Evolutionary conservation across 2,888 invertebrate species (phyloP).

Genomic region (Tuta absoluta): DNA sequence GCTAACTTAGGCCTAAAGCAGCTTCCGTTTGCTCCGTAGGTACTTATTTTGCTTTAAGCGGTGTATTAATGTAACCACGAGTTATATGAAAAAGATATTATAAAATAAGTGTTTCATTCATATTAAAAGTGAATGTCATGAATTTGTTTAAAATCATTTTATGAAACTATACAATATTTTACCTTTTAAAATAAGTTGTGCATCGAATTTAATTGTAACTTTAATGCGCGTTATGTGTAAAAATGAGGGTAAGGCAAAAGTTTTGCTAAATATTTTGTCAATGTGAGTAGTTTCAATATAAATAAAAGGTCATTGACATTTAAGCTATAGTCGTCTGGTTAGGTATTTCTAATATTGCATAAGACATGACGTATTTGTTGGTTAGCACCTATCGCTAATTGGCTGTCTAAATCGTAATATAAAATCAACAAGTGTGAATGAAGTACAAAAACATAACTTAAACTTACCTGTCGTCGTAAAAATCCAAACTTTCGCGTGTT

Average conservation of each 20-base stretch:
- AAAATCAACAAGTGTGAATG: not conserved
- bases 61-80: not conserved
- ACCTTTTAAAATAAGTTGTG: too few relatives aligned
- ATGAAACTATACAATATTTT: too few relatives aligned
- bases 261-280: not conserved
- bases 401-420: not conserved
- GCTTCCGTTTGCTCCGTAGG: not conserved
- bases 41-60: not conserved
- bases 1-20: conserved; percentile 17
- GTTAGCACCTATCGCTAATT: not conserved
- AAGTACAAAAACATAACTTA: not conserved
- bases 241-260: not conserved
- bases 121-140: too few relatives aligned
- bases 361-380: not conserved
- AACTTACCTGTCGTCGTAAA: conserved; percentile 63
- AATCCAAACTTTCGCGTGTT: conserved; percentile 64
- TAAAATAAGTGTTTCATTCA: too few relatives aligned
- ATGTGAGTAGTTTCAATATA: not conserved
- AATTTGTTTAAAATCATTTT: too few relatives aligned
- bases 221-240: not conserved
- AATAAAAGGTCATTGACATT: conserved; percentile 20
- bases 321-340: not conserved
- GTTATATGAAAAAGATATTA: too few relatives aligned
- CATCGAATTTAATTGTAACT: too few relatives aligned
- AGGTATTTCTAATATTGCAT: not conserved